phyloP scores from a whole-genome alignment of 2,888 invertebrate genomes.

The Philonicus albiceps region DNA sequence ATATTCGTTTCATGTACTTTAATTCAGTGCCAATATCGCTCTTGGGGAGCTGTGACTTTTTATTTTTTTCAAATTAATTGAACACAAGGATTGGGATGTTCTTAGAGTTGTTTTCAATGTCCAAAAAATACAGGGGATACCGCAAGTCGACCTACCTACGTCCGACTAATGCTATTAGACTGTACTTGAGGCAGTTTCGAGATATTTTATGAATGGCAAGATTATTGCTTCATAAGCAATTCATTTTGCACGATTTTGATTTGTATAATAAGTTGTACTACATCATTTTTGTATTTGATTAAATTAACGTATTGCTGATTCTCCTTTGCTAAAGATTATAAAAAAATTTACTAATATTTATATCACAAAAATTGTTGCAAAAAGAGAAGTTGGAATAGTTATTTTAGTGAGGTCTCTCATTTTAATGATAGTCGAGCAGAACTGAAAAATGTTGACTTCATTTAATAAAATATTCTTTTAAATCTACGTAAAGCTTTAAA shows the following conservation, averaged over 20 bases:
- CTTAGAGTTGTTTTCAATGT: neutral
- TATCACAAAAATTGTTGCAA: too few relatives aligned
- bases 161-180: neutral
- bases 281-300: neutral
- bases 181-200: neutral
- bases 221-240: neutral
- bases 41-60: neutral
- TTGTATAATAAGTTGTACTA: neutral
- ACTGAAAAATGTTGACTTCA: too few relatives aligned
- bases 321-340: neutral
- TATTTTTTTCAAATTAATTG: neutral
- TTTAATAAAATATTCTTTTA: too few relatives aligned
- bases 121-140: neutral
- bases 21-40: neutral
- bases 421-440: too few relatives aligned
- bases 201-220: neutral
- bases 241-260: neutral
- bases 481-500: too few relatives aligned
- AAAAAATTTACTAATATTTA: neutral
- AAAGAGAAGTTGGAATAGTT: too few relatives aligned
- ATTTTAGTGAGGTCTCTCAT: too few relatives aligned
- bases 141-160: neutral
- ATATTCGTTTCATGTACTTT: neutral
- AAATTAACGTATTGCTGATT: neutral
- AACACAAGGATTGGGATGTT: neutral